These are phyloP conservation scores for Oedothorax gibbosus DNA, from an alignment of 1,140 invertebrate genomes.

Conservation along the genomic window DNA sequence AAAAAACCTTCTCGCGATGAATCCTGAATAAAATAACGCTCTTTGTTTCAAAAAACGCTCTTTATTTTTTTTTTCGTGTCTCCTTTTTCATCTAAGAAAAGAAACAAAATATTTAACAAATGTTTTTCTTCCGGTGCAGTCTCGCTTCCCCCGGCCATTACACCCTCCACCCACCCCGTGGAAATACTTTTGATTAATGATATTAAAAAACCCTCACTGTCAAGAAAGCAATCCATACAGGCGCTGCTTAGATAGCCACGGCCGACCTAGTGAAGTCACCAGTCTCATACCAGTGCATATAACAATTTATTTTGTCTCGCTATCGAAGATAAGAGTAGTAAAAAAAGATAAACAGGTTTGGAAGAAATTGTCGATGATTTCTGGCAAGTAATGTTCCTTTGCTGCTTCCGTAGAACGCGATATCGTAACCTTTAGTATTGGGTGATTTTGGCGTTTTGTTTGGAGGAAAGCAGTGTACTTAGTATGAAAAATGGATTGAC, in stretches of 20 bases:
- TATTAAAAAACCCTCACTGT: constrained; percentile 27
- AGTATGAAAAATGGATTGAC: too few species aligned
- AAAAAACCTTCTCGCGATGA: neutral
- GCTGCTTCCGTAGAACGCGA: neutral
- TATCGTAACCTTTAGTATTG: neutral
- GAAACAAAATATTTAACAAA: constrained; percentile 27
- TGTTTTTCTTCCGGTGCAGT: constrained; percentile 14
- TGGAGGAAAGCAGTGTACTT: too few species aligned
- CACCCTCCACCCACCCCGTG: neutral
- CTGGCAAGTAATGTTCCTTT: neutral
- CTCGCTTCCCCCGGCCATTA: neutral
- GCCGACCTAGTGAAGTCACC: neutral
- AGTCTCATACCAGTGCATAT: constrained; percentile 11
- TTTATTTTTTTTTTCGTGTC: neutral
- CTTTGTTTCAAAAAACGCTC: constrained; percentile 2
- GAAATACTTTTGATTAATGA: constrained; percentile 22
- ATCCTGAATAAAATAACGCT: constrained; percentile 20
- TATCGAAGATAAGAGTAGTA: neutral
- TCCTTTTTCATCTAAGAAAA: neutral
- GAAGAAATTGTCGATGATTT: constrained; percentile 16
- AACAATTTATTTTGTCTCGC: constrained; percentile 34
- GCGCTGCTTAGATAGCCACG: neutral
- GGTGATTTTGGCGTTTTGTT: neutral
- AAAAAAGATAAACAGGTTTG: neutral
- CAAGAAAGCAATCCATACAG: constrained; percentile 22